Evolutionary conservation across 2,113 vertebrate genomes (phyloP).

Genomic region (Hypanus sabinus): DNA sequence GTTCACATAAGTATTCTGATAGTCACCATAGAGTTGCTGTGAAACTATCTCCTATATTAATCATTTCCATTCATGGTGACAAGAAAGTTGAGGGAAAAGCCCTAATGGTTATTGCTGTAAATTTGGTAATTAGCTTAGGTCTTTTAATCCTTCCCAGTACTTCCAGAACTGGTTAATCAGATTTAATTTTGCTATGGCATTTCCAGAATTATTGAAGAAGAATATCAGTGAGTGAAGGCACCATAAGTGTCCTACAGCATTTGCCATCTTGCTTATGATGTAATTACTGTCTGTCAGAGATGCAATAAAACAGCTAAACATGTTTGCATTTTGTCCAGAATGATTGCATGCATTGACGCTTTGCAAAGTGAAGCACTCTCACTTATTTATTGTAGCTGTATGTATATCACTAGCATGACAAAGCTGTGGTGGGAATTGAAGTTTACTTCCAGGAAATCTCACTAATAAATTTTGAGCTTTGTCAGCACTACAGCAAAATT

Average conservation of each 20-base stretch:
- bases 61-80: background rate
- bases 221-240: background rate
- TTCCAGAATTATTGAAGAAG: background rate
- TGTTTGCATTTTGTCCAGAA: background rate
- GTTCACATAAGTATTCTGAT: background rate
- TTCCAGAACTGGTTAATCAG: background rate
- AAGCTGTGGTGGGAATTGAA: too few relatives aligned
- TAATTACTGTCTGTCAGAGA: background rate
- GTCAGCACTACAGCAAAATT: conserved; percentile 4
- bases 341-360: conserved; percentile 8
- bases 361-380: background rate
- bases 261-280: background rate
- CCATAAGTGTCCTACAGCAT: background rate
- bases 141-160: background rate
- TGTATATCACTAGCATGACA: background rate
- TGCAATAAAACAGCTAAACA: background rate
- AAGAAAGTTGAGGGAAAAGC: background rate
- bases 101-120: background rate
- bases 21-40: background rate
- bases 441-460: background rate
- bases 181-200: background rate
- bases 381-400: background rate
- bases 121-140: background rate
- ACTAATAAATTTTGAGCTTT: background rate
- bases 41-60: background rate